A percentile compares a stretch with the other conserved stretches of the same genome.
Evolutionary conservation across 2,797 vertebrate genomes (phyloP).

Genomic region (Echeneis naucrates): DNA sequence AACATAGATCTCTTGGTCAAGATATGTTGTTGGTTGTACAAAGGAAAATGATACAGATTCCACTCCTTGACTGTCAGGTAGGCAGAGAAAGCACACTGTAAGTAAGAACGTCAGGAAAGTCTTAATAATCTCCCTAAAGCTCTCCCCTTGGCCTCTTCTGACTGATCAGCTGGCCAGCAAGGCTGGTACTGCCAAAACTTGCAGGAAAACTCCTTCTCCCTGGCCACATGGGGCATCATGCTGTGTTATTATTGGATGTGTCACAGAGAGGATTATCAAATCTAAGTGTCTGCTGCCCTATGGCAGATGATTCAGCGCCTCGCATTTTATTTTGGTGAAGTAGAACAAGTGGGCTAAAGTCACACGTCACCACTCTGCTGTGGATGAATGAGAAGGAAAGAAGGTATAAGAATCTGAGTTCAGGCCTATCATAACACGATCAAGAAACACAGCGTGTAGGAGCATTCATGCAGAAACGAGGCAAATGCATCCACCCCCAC

Average conservation of each 20-base stretch:
- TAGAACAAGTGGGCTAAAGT: slow-evolving; percentile 24
- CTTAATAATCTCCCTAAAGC: slow-evolving; percentile 58
- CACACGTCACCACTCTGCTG: slow-evolving; percentile 20
- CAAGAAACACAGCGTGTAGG: slow-evolving; percentile 41
- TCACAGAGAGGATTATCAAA: slow-evolving; percentile 3
- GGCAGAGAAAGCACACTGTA: slow-evolving; percentile 38
- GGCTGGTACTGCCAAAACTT: slow-evolving; percentile 58
- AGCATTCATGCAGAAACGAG: slow-evolving; percentile 66
- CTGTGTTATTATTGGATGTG: slow-evolving; percentile 31
- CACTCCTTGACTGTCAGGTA: slow-evolving; percentile 57
- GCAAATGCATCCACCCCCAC: slow-evolving; percentile 49
- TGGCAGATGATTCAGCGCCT: slow-evolving; percentile 21
- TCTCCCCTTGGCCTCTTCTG: slow-evolving; percentile 24
- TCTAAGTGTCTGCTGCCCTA: slow-evolving; percentile 6
- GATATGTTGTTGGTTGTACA: slow-evolving; percentile 51
- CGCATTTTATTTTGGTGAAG: slow-evolving; percentile 13
- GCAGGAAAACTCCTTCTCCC: slow-evolving; percentile 45
- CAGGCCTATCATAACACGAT: slow-evolving; percentile 35
- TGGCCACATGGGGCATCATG: slow-evolving; percentile 21
- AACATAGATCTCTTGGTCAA: slow-evolving; percentile 59
- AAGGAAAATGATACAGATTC: slow-evolving; percentile 61
- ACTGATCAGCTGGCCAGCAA: slow-evolving; percentile 38
- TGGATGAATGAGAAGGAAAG: slow-evolving; percentile 19
- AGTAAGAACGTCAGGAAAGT: slow-evolving; percentile 54
- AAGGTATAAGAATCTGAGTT: slow-evolving; percentile 24